These are phyloP conservation scores for Opisthograptis luteolata DNA, from an alignment of 2,888 invertebrate genomes.

Conservation along the genomic window DNA sequence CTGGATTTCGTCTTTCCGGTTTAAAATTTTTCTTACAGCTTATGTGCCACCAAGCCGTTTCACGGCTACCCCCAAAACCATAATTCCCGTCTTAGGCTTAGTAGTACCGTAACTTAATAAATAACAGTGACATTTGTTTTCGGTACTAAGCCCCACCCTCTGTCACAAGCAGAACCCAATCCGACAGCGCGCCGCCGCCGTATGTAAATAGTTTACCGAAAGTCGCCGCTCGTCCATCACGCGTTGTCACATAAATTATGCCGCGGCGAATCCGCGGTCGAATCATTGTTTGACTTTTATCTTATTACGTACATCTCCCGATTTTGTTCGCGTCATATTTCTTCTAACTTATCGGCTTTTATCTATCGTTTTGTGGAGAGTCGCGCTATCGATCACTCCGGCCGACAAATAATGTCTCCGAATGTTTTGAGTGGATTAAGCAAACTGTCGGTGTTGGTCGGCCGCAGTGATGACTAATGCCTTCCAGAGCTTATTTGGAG, in stretches of 20 bases:
- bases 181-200: conserved; percentile 79
- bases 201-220: conserved; percentile 85
- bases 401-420: conserved; percentile 82
- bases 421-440: conserved; percentile 83
- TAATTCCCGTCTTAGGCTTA: conserved; percentile 77
- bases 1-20: conserved; percentile 2
- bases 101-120: conserved; percentile 80
- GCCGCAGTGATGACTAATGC: conserved; percentile 74
- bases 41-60: conserved; percentile 35
- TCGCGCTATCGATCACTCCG: conserved; percentile 80
- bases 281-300: conserved; percentile 85
- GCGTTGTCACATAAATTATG: conserved; percentile 85
- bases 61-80: conserved; percentile 49
- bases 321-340: conserved; percentile 85
- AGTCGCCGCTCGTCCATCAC: conserved; percentile 84
- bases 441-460: conserved; percentile 69
- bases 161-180: conserved; percentile 81
- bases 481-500: conserved; percentile 73
- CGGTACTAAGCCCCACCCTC: conserved; percentile 83
- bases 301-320: conserved; percentile 84
- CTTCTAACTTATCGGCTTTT: conserved; percentile 83
- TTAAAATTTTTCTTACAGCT: conserved; percentile 35
- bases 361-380: conserved; percentile 83
- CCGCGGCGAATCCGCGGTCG: conserved; percentile 84
- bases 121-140: conserved; percentile 84